Conservation (phyloP, 92 coral and sea anemone genomes). For the Phenganax subtilis region DNA sequence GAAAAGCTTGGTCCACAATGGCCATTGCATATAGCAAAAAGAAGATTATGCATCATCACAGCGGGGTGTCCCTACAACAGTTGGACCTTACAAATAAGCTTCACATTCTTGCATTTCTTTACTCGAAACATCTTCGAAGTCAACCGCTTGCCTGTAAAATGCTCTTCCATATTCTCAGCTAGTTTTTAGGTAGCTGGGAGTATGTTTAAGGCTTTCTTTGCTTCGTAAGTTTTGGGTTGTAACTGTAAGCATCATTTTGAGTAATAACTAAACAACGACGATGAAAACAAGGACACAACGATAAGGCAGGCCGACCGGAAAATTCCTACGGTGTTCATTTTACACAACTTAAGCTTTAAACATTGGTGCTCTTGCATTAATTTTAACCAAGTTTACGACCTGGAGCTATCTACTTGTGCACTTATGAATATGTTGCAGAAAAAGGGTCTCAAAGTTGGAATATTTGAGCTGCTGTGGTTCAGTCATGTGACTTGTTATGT, state of each 20-base stretch:
- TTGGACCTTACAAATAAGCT: neutral
- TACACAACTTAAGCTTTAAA: neutral
- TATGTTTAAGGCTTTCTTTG: neutral
- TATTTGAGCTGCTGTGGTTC: neutral
- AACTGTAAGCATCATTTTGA: conserved; percentile 32
- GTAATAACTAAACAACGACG: conserved; percentile 38
- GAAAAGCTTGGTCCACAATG: conserved; percentile 30
- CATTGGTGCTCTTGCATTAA: too few species aligned
- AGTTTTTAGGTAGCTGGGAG: neutral
- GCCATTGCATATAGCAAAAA: conserved; percentile 32
- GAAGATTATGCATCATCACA: conserved; percentile 25
- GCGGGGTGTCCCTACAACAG: conserved; percentile 17
- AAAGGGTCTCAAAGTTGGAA: neutral
- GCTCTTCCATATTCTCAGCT: neutral
- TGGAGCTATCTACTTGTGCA: neutral
- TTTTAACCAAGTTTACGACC: neutral
- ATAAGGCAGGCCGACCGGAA: conserved; percentile 41
- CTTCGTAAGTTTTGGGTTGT: conserved; percentile 9
- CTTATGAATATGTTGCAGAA: neutral
- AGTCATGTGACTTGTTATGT: conserved; percentile 21
- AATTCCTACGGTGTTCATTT: conserved; percentile 31
- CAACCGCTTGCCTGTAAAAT: neutral
- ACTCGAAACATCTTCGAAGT: neutral
- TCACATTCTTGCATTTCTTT: neutral
- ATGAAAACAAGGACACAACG: conserved; percentile 15